Conservation (phyloP, 2,113 vertebrate species). For the Leptobrachium ailaonicum region DNA sequence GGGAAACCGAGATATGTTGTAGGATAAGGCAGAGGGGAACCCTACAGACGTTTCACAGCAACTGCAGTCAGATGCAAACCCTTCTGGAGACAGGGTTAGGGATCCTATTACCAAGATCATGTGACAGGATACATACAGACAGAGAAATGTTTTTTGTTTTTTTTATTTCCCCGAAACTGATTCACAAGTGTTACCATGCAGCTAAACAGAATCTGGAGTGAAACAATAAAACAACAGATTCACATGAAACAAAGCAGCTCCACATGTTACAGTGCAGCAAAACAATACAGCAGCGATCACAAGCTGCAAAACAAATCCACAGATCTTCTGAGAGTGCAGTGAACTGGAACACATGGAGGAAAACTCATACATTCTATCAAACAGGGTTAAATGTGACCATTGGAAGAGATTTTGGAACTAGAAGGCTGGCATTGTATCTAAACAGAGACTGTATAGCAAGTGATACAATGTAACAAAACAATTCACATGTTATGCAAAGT, state of each 20-base stretch:
- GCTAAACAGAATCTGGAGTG: neutral
- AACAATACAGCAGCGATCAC: no score
- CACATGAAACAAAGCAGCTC: no score
- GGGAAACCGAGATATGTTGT: conserved; percentile 60
- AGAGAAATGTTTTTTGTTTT: conserved; percentile 30
- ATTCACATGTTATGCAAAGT: no score
- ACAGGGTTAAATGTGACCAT: no score
- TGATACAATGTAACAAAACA: neutral
- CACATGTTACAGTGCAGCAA: neutral
- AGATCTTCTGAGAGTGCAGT: no score
- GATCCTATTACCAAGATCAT: conserved; percentile 76
- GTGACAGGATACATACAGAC: conserved; percentile 74
- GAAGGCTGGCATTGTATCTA: no score
- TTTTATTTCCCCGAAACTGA: conserved; percentile 4
- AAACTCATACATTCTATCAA: no score
- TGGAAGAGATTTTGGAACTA: no score
- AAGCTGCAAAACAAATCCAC: no score
- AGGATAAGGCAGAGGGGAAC: conserved; percentile 46
- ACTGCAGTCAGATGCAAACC: conserved; percentile 32
- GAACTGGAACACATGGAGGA: no score
- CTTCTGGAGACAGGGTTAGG: conserved; percentile 46
- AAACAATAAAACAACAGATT: neutral
- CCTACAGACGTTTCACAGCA: conserved; percentile 45
- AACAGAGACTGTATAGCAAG: neutral
- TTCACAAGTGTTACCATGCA: neutral